A percentile compares a stretch with the other conserved stretches of the same genome.
phyloP scores from a whole-genome alignment of 2,888 invertebrate species.

The Flexamia atlantica region DNA sequence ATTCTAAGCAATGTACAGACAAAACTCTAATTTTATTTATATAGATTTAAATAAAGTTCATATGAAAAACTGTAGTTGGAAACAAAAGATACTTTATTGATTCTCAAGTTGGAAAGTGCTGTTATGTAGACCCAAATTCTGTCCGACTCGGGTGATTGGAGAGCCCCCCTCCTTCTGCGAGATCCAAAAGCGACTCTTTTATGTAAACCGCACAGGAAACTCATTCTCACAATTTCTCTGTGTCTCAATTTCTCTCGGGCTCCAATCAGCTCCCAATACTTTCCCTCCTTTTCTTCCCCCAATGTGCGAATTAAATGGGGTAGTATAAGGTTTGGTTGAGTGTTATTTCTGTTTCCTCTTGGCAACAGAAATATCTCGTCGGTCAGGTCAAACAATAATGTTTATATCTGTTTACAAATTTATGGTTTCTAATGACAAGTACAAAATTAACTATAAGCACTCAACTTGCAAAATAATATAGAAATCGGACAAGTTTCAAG shows the following conservation, averaged over 20 bases:
- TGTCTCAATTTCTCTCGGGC: conserved; percentile 40
- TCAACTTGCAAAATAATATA: too few relatives aligned
- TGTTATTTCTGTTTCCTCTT: too few relatives aligned
- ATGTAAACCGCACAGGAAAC: conserved; percentile 57
- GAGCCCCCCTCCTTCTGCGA: neutral
- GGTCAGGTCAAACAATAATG: too few relatives aligned
- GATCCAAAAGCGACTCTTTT: conserved; percentile 36
- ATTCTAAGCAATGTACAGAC: too few relatives aligned
- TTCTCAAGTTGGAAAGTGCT: neutral
- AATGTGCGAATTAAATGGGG: conserved; percentile 23
- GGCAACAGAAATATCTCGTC: too few relatives aligned
- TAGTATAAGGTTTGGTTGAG: neutral
- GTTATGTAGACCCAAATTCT: conserved; percentile 30
- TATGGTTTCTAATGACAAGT: too few relatives aligned
- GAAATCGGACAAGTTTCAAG: too few relatives aligned
- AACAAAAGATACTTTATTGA: conserved; percentile 18
- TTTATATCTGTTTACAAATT: too few relatives aligned
- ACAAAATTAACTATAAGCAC: too few relatives aligned
- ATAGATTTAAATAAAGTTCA: too few relatives aligned
- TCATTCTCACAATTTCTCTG: conserved; percentile 53
- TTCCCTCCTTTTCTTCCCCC: neutral
- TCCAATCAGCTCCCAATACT: conserved; percentile 31
- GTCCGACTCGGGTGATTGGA: conserved; percentile 36
- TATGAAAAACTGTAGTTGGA: too few relatives aligned
- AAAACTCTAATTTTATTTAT: too few relatives aligned